Conservation (phyloP, 1,140 invertebrate species). For the Lithobius niger region DNA sequence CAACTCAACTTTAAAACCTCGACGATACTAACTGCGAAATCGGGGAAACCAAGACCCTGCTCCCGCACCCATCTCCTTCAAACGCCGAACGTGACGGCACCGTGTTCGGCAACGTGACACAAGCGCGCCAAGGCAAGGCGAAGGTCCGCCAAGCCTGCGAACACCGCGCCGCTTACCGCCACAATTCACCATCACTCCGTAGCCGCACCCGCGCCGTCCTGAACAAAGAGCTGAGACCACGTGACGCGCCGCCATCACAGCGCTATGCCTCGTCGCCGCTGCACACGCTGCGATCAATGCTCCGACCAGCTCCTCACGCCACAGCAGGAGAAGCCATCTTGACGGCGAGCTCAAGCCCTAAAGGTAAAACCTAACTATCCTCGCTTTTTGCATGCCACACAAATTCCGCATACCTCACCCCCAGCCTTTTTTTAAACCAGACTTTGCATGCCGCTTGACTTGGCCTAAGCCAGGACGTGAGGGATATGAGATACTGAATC, state of each 20-base stretch:
- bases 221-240: not conserved
- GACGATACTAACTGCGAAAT: not conserved
- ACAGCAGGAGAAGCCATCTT: not conserved
- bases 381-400: too few species aligned
- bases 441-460: too few species aligned
- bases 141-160: not conserved
- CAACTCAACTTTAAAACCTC: too few species aligned
- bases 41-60: not conserved
- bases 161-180: not conserved
- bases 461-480: too few species aligned
- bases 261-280: not conserved
- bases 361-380: too few species aligned
- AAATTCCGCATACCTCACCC: too few species aligned
- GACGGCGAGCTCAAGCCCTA: not conserved
- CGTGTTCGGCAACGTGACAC: not conserved
- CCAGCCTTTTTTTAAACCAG: too few species aligned
- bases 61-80: not conserved
- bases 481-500: too few species aligned
- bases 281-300: not conserved
- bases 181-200: too few species aligned
- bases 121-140: not conserved
- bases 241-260: not conserved
- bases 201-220: not conserved
- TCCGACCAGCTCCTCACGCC: not conserved
- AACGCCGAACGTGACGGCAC: too few species aligned